These are phyloP conservation scores for Ia io DNA, from an alignment of 2,113 vertebrate genomes.

Conservation along the genomic window DNA sequence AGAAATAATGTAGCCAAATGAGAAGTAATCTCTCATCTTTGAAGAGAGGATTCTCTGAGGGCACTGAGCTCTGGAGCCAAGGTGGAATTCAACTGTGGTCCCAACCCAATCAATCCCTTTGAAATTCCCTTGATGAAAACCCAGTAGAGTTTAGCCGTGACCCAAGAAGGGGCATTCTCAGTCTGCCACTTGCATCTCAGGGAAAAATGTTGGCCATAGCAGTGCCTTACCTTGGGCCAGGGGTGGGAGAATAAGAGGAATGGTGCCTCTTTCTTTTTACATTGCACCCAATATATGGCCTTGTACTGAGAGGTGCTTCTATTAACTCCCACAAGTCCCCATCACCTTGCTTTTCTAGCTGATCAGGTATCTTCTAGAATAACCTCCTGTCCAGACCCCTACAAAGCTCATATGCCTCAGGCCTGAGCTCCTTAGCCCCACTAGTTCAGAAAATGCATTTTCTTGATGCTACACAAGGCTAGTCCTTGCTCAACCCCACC, in stretches of 20 bases:
- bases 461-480: neutral
- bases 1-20: neutral
- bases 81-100: too few species aligned
- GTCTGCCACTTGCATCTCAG: neutral
- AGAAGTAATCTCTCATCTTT: neutral
- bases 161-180: neutral
- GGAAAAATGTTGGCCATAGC: fast-evolving
- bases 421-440: neutral
- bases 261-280: neutral
- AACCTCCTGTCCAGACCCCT: neutral
- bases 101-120: neutral
- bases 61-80: neutral
- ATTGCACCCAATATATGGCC: neutral
- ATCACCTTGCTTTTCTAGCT: neutral
- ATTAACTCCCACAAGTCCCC: neutral
- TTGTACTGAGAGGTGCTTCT: neutral
- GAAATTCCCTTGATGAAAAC: neutral
- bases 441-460: neutral
- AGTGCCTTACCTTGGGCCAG: neutral
- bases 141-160: neutral
- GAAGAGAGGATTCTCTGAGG: neutral
- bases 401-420: neutral
- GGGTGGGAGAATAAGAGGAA: neutral
- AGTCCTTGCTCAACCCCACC: neutral
- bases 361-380: neutral